Percentiles rank a stretch among this genome's conserved stretches.
Evolutionary conservation across 2,888 invertebrate genomes (phyloP).

Genomic region (Andrena hattorfiana): DNA sequence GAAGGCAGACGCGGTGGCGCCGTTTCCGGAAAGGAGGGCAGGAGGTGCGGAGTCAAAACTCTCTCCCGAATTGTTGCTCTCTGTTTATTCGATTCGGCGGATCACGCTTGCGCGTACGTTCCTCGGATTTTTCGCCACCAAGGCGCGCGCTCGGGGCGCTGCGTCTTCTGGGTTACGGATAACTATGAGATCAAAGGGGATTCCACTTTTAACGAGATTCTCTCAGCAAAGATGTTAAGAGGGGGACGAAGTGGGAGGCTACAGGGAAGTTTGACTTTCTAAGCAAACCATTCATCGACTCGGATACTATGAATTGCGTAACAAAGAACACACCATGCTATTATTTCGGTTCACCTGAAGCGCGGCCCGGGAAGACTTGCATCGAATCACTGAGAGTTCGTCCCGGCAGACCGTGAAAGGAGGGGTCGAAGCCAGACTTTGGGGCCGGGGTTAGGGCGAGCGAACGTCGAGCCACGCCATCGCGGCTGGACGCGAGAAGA

Average conservation of each 20-base stretch:
- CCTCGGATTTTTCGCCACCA: slow-evolving; percentile 1
- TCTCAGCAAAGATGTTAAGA: not conserved
- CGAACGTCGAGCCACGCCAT: not conserved
- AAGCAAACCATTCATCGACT: not conserved
- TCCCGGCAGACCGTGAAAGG: not conserved
- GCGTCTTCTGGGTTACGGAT: slow-evolving; percentile 16
- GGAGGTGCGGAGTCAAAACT: slow-evolving; percentile 40
- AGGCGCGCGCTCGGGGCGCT: slow-evolving; percentile 26
- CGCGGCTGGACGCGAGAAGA: slow-evolving; percentile 28
- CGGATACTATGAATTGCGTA: not conserved
- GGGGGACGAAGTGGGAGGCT: not conserved
- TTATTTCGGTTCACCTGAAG: not conserved
- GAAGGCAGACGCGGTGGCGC: slow-evolving; percentile 18
- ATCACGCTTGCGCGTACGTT: slow-evolving; percentile 59
- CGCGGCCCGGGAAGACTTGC: not conserved
- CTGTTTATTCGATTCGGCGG: slow-evolving; percentile 60
- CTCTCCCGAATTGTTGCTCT: slow-evolving; percentile 49
- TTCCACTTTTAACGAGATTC: not conserved
- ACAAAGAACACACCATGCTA: not conserved
- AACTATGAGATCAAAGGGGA: slow-evolving; percentile 9
- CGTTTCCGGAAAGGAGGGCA: slow-evolving; percentile 55
- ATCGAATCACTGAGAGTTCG: not conserved
- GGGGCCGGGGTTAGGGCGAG: not conserved
- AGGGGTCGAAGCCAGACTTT: not conserved
- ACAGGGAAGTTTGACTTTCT: not conserved